These are phyloP conservation scores for Entomyzon cyanotis DNA, from an alignment of 2,113 vertebrate genomes.

Conservation along the genomic window DNA sequence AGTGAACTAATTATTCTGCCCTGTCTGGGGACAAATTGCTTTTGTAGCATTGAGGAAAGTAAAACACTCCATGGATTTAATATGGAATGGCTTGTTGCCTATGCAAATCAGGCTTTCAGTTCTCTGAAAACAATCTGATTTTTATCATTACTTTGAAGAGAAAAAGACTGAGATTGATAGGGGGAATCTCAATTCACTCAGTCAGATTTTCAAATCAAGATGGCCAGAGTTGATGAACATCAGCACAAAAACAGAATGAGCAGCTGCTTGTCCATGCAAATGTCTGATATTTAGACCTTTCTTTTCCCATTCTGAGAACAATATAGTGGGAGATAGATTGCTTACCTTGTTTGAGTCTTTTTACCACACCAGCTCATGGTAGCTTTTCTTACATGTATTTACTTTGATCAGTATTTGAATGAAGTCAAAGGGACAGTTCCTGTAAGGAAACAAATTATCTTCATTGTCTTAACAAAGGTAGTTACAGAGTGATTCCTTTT, in stretches of 20 bases:
- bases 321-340: not conserved
- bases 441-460: not conserved
- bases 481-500: not conserved
- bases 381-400: not conserved
- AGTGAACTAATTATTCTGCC: not conserved
- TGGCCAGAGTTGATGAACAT: not conserved
- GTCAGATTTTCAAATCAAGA: not conserved
- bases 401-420: not conserved
- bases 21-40: not conserved
- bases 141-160: not conserved
- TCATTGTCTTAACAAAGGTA: not conserved
- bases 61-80: not conserved
- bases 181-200: not conserved
- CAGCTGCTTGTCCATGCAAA: not conserved
- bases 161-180: not conserved
- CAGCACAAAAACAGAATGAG: not conserved
- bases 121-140: not conserved
- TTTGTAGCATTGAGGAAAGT: not conserved
- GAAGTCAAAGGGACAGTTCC: not conserved
- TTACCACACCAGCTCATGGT: not conserved
- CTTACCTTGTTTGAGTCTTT: not conserved
- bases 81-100: not conserved
- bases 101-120: not conserved
- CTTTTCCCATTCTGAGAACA: not conserved
- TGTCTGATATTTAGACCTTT: not conserved